These are phyloP conservation scores for Leptura quadrifasciata DNA, from an alignment of 2,888 invertebrate species.

Conservation along the genomic window DNA sequence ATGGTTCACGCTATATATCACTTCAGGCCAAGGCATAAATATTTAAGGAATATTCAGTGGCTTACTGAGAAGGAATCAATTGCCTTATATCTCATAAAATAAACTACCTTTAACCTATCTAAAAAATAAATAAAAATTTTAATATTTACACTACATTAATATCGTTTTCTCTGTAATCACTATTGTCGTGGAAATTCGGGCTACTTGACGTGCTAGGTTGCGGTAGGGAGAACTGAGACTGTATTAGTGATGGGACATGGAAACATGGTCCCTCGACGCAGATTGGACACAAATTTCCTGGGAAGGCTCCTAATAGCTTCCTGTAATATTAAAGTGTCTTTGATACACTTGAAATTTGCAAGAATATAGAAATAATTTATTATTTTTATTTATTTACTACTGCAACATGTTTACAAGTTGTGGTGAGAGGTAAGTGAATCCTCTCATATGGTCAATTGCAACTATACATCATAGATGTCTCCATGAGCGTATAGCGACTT, in stretches of 20 bases:
- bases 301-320: slow-evolving; percentile 70
- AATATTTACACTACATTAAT: slow-evolving; percentile 31
- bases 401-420: too few relatives aligned
- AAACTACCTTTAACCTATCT: background rate
- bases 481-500: too few relatives aligned
- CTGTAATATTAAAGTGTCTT: slow-evolving; percentile 64
- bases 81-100: background rate
- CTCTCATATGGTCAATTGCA: too few relatives aligned
- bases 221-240: slow-evolving; percentile 51
- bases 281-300: slow-evolving; percentile 67
- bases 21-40: too few relatives aligned
- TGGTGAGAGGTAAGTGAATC: too few relatives aligned
- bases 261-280: slow-evolving; percentile 70
- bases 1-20: too few relatives aligned
- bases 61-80: background rate
- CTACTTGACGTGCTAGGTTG: slow-evolving; percentile 35
- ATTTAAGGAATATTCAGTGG: background rate
- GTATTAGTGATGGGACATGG: slow-evolving; percentile 57
- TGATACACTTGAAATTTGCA: too few relatives aligned
- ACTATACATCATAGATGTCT: too few relatives aligned
- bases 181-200: slow-evolving; percentile 28
- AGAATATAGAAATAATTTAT: too few relatives aligned
- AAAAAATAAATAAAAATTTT: background rate
- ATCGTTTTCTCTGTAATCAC: slow-evolving; percentile 11
- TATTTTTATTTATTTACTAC: too few relatives aligned